Percentiles rank a stretch among this genome's conserved stretches.
Evolutionary conservation across 2,113 vertebrate genomes (phyloP).

Genomic region (Psilopsiagon aymara): DNA sequence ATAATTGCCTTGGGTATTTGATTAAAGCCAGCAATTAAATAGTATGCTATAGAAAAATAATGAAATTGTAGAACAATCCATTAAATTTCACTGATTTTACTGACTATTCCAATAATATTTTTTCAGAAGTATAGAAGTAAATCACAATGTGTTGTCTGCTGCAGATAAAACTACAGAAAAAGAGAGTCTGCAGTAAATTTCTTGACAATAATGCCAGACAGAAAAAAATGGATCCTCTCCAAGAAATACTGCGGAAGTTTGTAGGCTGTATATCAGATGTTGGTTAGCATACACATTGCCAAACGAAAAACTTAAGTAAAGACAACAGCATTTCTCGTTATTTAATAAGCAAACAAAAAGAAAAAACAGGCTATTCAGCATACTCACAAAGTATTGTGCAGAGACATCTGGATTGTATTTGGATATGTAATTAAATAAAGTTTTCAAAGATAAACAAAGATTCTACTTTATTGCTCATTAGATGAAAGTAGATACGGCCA

Average conservation of each 20-base stretch:
- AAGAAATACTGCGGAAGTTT: not conserved
- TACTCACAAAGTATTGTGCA: not conserved
- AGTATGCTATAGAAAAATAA: not conserved
- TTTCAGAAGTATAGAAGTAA: not conserved
- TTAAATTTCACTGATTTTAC: not conserved
- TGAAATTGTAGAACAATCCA: not conserved
- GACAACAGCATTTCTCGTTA: not conserved
- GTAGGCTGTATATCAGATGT: not conserved
- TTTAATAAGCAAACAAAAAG: conserved; percentile 1
- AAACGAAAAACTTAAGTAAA: not conserved
- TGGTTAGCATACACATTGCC: not conserved
- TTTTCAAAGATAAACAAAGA: conserved; percentile 5
- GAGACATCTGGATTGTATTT: conserved; percentile 34
- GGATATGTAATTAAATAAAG: conserved; percentile 5
- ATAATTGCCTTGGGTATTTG: not conserved
- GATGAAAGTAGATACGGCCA: not conserved
- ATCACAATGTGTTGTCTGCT: not conserved
- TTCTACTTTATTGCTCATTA: not conserved
- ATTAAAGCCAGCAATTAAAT: not conserved
- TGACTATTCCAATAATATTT: not conserved
- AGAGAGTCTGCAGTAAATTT: not conserved
- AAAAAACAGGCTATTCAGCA: not conserved
- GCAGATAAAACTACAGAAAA: not conserved
- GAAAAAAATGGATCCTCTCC: not conserved
- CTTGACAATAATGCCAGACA: not conserved